Evolutionary conservation across 2,113 vertebrate genomes (phyloP), one percentile per base, ranked within the genome.

Genomic region (Anhinga anhinga): DNA sequence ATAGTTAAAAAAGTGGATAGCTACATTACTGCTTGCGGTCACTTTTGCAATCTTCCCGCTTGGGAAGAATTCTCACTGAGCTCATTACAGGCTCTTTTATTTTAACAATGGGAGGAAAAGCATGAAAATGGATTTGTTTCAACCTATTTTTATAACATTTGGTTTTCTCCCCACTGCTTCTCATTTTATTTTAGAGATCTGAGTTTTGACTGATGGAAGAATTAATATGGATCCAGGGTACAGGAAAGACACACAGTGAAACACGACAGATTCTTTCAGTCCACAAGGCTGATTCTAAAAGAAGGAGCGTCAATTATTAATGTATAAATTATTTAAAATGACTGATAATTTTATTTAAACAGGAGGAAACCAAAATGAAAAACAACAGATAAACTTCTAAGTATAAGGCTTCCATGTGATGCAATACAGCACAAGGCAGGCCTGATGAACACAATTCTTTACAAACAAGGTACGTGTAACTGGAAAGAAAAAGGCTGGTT

Each of bases 41-140:
- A 50, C 76, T 94, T 83, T 29, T 66, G 55, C 55, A n/a, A 36
- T 71, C 86, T 72, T 82, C 36, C 36, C 76, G 40, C 59, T 88
- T 78, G 26, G 50, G 66, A 90, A 80, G n/a, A 80, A 73, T 90
- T 70, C 55, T 83, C 81, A 73, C 74, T 38, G 82, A 88, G 85
- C 55, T 92, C 47, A 62, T 86, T 90, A 81, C 76, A 84, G 59
- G 23, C 14, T 53, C 44, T 94, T 95, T 78, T 89, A 95, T 91
- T 95, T 84, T 53, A 88, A 84, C n/a, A 94, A 88, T 56, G 11
- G 3, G 18, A 91, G 44, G 16, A 84, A 86, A 95, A 86, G 72
- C 80, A 86, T 74, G 77, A 71, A 95, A 96, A 95, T 84, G 20
- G 56, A 84, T 94, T 96, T 66, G 32, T 59, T 97, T 95, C 93